Conservation (phyloP, 2,888 invertebrate genomes). For the Dastarcus helophoroides region DNA sequence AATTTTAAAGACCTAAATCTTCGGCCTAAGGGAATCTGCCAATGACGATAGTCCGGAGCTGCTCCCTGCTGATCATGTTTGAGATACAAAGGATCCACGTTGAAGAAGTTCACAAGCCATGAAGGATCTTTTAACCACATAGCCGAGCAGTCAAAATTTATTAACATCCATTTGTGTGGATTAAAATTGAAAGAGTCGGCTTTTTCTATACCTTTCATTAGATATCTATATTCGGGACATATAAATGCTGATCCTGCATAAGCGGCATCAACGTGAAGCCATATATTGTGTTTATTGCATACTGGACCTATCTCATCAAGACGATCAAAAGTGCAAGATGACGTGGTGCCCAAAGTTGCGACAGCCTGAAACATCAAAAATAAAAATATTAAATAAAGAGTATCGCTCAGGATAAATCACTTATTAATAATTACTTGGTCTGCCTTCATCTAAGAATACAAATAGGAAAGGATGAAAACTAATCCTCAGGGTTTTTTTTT, state of each 20-base stretch:
- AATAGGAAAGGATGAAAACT: no score
- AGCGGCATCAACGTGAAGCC: slow-evolving; percentile 95
- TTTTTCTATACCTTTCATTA: slow-evolving; percentile 78
- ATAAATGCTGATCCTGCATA: slow-evolving; percentile 95
- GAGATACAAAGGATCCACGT: slow-evolving; percentile 92
- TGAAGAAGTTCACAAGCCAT: slow-evolving; percentile 89
- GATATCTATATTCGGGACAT: slow-evolving; percentile 88
- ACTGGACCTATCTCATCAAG: slow-evolving; percentile 84
- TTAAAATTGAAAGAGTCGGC: slow-evolving; percentile 98
- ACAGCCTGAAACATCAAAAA: slow-evolving; percentile 47
- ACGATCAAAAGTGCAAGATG: slow-evolving; percentile 89
- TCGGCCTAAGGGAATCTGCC: slow-evolving; percentile 92
- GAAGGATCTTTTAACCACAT: slow-evolving; percentile 91
- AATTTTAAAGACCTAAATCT: slow-evolving; percentile 86
- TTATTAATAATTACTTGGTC: no score
- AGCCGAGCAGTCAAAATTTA: slow-evolving; percentile 98
- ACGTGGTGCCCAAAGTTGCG: slow-evolving; percentile 88
- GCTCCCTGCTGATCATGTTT: slow-evolving; percentile 87
- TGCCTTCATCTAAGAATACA: no score
- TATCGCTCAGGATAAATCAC: no score
- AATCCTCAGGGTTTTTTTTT: no score
- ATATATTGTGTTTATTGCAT: slow-evolving; percentile 59
- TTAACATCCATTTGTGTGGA: slow-evolving; percentile 97
- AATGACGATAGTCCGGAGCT: slow-evolving; percentile 90
- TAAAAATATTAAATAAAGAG: no score